Conservation (phyloP, 1,140 invertebrate species). For the Phenacoccus solenopsis region DNA sequence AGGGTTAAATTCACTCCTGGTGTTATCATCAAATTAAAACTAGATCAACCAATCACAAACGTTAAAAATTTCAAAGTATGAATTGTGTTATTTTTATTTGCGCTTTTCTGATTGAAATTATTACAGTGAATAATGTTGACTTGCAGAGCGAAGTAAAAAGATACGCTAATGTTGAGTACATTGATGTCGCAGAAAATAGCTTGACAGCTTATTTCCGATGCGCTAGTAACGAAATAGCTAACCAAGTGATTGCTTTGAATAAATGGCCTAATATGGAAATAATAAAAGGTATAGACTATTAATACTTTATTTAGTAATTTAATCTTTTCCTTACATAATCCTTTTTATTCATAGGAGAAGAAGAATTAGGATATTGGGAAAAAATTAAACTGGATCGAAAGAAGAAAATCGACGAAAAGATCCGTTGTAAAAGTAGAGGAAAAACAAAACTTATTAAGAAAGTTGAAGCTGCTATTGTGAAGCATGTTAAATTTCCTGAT, state of each 20-base stretch:
- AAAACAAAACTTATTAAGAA: slow-evolving; percentile 5
- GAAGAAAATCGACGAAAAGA: not conserved
- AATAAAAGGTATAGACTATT: not conserved
- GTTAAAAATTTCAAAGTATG: slow-evolving; percentile 50
- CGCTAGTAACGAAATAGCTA: not conserved
- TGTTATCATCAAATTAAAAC: slow-evolving; percentile 48
- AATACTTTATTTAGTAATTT: not conserved
- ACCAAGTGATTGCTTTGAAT: slow-evolving; percentile 5
- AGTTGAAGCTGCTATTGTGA: not conserved
- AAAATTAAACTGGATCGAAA: slow-evolving; percentile 9
- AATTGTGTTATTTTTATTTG: not conserved
- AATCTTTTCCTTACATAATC: not conserved
- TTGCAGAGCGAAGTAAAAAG: slow-evolving; percentile 9
- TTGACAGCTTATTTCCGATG: not conserved
- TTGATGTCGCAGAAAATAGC: not conserved
- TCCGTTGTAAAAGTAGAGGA: not conserved
- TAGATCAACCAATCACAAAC: slow-evolving; percentile 45
- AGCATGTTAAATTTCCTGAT: slow-evolving; percentile 8
- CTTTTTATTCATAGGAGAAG: not conserved
- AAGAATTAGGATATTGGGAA: not conserved
- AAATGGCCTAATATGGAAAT: slow-evolving; percentile 7
- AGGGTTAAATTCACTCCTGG: slow-evolving; percentile 42
- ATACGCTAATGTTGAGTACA: not conserved
- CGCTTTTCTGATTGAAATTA: not conserved
- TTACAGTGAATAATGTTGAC: not conserved